Conservation (phyloP, 2,113 vertebrate species). For the Lagenorhynchus albirostris region DNA sequence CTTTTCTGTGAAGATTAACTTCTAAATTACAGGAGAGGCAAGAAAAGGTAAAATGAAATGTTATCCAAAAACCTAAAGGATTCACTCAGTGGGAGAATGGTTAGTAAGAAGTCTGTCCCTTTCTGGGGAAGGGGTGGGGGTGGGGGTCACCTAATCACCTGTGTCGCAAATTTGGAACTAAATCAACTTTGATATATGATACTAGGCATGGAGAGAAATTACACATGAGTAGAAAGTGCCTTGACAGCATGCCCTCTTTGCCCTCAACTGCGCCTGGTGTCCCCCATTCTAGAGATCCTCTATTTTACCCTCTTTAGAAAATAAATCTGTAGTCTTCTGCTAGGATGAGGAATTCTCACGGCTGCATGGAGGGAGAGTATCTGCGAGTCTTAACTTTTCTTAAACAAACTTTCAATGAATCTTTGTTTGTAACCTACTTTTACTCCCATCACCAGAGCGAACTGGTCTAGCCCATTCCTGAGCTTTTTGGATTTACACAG, state of each 20-base stretch:
- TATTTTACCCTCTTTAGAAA: neutral
- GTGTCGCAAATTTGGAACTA: neutral
- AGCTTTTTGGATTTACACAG: neutral
- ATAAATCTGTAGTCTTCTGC: neutral
- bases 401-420: neutral
- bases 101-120: neutral
- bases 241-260: neutral
- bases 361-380: neutral
- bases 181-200: neutral
- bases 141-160: neutral
- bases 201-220: neutral
- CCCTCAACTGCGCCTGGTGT: neutral
- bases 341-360: neutral
- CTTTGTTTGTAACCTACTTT: neutral
- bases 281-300: neutral
- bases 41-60: neutral
- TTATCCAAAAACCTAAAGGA: neutral
- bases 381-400: neutral
- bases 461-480: neutral
- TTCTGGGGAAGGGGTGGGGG: neutral
- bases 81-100: neutral
- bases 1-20: neutral
- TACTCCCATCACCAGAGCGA: neutral
- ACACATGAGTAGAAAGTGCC: neutral
- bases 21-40: neutral